Base-by-base conservation (phyloP, 2,888 invertebrate genomes). In the Willowsia nigromaculata region DNA sequence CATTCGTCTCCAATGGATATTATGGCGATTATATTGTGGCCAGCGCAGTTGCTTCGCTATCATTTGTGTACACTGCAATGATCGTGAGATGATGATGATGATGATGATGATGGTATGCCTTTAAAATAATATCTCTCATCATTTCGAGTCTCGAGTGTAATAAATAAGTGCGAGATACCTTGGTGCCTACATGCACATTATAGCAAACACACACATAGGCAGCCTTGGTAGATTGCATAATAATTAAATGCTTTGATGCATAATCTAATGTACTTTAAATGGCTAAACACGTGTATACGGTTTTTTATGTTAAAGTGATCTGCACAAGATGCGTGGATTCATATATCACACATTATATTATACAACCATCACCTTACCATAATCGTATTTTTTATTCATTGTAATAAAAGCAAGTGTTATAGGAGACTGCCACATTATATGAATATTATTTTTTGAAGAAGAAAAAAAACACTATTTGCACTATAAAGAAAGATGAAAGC, bases 201-300 rank as follows among this genome's bases (percentile, higher is more conserved):
- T 68, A 37, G 22, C 27, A 89, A 56, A 83, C 84, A 9, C 27
- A 13, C 50, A 40, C 27, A 81, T 18, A 22, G 18, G 15, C 37
- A 89, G 71, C 89, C 89, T 89, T 89, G 89, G 80, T 43, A 47
- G 40, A 89, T 89, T 89, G 85, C 89, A 81, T 89, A 89, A 89
- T 89, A 89, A 89, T 89, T 85, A 89, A 88, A 88, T 88, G 78
- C 62, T 59, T 85, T 68, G 68, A 68, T 18, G 37, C 68, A 68
- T 68, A 68, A 68, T 68, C 37, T 68, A 68, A 68, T 37, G 68
- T 37, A 68, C 37, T 33, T 37, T 68, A 68, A 33, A 37, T 68
- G 37, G 68, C 18, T 37, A 85, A 87, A 71, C 87, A 87, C 80
- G 81, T 87, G 87, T 80, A 37, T 71, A 33, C 13, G n/a, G 50